A percentile compares a stretch with the other conserved stretches of the same genome.
Conservation (phyloP, 2,888 invertebrate species). For the Panopea generosa region DNA sequence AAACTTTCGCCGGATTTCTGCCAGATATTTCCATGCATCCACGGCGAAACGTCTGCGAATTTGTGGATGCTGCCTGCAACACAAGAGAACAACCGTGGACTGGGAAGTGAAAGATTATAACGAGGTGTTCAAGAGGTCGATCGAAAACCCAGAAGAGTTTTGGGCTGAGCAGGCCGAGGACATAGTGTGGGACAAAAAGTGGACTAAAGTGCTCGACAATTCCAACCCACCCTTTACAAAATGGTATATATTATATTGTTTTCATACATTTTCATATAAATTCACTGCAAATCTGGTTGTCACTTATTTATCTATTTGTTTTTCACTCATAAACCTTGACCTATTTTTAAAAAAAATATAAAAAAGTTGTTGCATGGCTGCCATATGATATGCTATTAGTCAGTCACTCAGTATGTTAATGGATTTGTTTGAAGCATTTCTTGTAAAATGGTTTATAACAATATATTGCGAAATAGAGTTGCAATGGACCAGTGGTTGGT, state of each 20-base stretch:
- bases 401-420: too few relatives aligned
- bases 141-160: conserved; percentile 90
- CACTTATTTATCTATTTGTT: too few relatives aligned
- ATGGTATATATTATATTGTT: conserved; percentile 92
- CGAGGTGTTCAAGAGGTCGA: conserved; percentile 70
- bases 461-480: too few relatives aligned
- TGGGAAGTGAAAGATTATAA: conserved; percentile 65
- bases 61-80: conserved; percentile 51
- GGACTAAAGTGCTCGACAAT: conserved; percentile 94
- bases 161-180: conserved; percentile 93
- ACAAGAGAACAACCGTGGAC: conserved; percentile 9
- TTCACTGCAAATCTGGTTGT: too few relatives aligned
- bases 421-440: too few relatives aligned
- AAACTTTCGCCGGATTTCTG: conserved; percentile 19
- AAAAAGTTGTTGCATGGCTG: too few relatives aligned
- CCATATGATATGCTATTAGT: too few relatives aligned
- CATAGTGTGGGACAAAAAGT: conserved; percentile 93
- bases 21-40: conserved; percentile 50
- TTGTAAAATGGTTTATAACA: too few relatives aligned
- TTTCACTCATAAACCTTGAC: too few relatives aligned
- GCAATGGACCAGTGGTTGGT: too few relatives aligned
- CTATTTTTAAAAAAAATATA: too few relatives aligned
- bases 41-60: conserved; percentile 29
- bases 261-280: too few relatives aligned
- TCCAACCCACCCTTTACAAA: conserved; percentile 94